A percentile compares a stretch with the other conserved stretches of the same genome.
phyloP scores from a whole-genome alignment of 53 echinoderm and acorn worm species.

The Paracentrotus lividus region DNA sequence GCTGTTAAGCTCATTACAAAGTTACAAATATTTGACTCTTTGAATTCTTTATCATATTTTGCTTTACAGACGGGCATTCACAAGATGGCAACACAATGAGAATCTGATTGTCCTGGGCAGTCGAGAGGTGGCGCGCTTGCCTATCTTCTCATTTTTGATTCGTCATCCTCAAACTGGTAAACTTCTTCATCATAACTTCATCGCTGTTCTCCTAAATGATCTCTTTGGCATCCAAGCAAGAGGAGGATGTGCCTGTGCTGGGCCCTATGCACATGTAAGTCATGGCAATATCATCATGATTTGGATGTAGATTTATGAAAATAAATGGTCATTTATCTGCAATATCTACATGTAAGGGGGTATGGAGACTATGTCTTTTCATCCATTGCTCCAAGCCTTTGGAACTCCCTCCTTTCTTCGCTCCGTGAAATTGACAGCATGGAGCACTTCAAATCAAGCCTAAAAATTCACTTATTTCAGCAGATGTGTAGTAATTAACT shows the following conservation, averaged over 20 bases:
- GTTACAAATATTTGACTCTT: not conserved
- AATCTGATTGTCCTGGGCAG: slow-evolving; percentile 91
- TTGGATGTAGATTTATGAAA: not conserved
- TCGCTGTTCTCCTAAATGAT: slow-evolving; percentile 91
- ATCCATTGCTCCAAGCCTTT: no score
- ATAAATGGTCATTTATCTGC: no score
- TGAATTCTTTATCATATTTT: not conserved
- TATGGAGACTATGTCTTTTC: no score
- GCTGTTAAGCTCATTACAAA: not conserved
- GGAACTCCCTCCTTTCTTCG: no score
- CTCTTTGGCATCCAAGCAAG: slow-evolving; percentile 96
- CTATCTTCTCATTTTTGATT: slow-evolving; percentile 95
- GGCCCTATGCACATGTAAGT: slow-evolving; percentile 94
- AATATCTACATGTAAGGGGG: no score
- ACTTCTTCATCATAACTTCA: slow-evolving; percentile 94
- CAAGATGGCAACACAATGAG: slow-evolving; percentile 84
- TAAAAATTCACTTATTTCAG: no score
- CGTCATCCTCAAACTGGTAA: slow-evolving; percentile 87
- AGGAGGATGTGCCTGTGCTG: slow-evolving; percentile 98
- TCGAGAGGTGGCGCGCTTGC: slow-evolving; percentile 82
- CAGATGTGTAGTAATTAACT: no score
- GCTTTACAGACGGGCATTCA: slow-evolving; percentile 84
- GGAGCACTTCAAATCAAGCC: no score
- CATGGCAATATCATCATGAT: not conserved
- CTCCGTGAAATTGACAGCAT: no score